Percentiles rank a stretch among this genome's conserved stretches.
phyloP scores from a whole-genome alignment of 2,888 invertebrate genomes.

The Horisme vitalbata region DNA sequence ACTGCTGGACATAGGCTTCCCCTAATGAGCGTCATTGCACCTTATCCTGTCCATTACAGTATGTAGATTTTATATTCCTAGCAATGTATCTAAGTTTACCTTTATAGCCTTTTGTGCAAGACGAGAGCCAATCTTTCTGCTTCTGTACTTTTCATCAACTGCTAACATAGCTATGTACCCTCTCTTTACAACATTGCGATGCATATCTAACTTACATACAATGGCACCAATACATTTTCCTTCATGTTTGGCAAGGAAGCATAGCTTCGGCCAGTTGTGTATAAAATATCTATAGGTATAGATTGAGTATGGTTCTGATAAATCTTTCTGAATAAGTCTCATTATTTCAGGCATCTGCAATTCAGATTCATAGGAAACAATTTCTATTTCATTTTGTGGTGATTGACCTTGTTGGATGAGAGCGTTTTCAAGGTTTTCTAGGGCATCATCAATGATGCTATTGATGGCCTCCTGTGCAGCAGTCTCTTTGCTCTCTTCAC shows the following conservation, averaged over 20 bases:
- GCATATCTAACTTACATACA: constrained; percentile 98
- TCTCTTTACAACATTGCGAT: constrained; percentile 93
- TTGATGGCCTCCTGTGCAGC: constrained; percentile 42
- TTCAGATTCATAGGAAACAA: constrained; percentile 93
- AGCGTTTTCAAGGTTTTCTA: constrained; percentile 50
- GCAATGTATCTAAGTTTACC: too few species aligned
- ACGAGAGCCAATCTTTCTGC: constrained; percentile 95
- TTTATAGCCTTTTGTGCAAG: constrained; percentile 91
- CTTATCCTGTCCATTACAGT: too few species aligned
- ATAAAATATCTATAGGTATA: constrained; percentile 99
- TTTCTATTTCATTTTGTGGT: constrained; percentile 63
- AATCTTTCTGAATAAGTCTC: constrained; percentile 98
- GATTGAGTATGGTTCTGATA: constrained; percentile 99
- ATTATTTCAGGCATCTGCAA: constrained; percentile 99
- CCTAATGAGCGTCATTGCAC: too few species aligned
- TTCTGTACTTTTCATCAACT: constrained; percentile 96
- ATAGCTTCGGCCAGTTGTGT: constrained; percentile 99
- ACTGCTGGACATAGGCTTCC: too few species aligned
- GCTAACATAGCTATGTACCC: constrained; percentile 99
- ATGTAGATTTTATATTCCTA: too few species aligned
- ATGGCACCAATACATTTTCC: constrained; percentile 97
- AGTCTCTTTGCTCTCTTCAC: constrained; percentile 40
- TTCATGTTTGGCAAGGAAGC: constrained; percentile 96
- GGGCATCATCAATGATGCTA: constrained; percentile 48
- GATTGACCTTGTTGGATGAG: constrained; percentile 47